Conservation (phyloP, 2,113 vertebrate genomes). For the Scophthalmus maximus region DNA sequence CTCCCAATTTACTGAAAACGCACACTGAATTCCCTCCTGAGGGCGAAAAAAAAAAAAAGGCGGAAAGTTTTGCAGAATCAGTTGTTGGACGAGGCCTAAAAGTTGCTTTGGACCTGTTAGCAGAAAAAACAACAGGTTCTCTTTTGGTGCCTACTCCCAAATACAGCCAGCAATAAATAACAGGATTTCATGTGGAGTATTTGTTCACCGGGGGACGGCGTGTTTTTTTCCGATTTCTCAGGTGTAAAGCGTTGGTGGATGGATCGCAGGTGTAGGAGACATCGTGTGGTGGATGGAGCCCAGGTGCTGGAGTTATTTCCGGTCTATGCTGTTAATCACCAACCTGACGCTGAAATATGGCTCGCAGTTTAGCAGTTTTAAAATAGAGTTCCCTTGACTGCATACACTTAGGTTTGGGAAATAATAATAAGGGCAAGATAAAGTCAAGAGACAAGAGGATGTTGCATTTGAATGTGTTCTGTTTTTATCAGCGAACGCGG, state of each 20-base stretch:
- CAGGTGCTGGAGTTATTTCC: constrained; percentile 79
- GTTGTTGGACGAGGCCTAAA: constrained; percentile 33
- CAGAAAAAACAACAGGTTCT: constrained; percentile 63
- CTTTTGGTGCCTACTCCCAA: constrained; percentile 49
- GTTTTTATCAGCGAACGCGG: constrained; percentile 59
- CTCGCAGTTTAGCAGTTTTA: constrained; percentile 75
- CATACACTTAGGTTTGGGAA: constrained; percentile 59
- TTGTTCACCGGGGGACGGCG: constrained; percentile 71
- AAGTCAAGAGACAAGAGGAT: constrained; percentile 64
- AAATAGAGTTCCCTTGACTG: constrained; percentile 75
- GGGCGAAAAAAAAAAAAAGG: constrained; percentile 37
- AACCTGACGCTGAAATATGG: constrained; percentile 72
- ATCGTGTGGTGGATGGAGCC: constrained; percentile 68
- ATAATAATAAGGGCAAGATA: constrained; percentile 74
- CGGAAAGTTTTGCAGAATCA: constrained; percentile 60
- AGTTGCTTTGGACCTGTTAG: constrained; percentile 71
- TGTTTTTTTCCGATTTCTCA: constrained; percentile 74
- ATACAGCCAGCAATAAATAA: constrained; percentile 75
- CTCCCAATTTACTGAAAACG: constrained; percentile 53
- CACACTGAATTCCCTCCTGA: constrained; percentile 30
- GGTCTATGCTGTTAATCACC: constrained; percentile 76
- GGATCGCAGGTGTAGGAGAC: constrained; percentile 82
- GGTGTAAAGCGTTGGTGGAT: constrained; percentile 75
- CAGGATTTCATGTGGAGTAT: constrained; percentile 68
- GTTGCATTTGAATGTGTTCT: constrained; percentile 46